Conservation (phyloP, 64 coral and sea anemone genomes). For the Pachyseris speciosa region DNA sequence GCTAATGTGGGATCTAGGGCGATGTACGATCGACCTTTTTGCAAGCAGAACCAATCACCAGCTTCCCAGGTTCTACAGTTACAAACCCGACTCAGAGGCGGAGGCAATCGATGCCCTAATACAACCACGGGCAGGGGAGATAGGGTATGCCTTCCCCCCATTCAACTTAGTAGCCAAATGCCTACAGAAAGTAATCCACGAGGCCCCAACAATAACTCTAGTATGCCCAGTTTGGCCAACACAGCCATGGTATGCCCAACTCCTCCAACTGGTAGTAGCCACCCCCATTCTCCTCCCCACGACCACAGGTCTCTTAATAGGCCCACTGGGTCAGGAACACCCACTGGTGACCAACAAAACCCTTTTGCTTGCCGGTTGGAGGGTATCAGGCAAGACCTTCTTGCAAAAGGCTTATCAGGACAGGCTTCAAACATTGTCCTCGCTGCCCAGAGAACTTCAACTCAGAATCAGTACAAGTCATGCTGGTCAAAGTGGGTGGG, state of each 20-base stretch:
- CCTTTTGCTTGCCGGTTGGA: neutral
- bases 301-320: slow-evolving; percentile 3
- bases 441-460: slow-evolving; percentile 15
- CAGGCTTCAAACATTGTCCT: slow-evolving; percentile 6
- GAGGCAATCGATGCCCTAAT: slow-evolving; percentile 40
- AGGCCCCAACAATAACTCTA: neutral
- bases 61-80: slow-evolving; percentile 20
- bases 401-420: slow-evolving; percentile 10
- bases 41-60: slow-evolving; percentile 38
- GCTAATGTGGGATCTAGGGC: neutral
- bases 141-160: slow-evolving; percentile 52
- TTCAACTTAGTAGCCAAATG: slow-evolving; percentile 34
- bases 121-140: neutral
- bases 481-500: slow-evolving; percentile 29
- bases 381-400: neutral
- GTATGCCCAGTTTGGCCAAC: slow-evolving; percentile 45
- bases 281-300: slow-evolving; percentile 12
- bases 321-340: slow-evolving; percentile 5
- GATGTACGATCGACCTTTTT: slow-evolving; percentile 46
- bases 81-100: slow-evolving; percentile 51
- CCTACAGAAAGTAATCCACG: slow-evolving; percentile 9
- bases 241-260: slow-evolving; percentile 39
- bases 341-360: neutral
- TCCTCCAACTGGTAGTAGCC: slow-evolving; percentile 1
- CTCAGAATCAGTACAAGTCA: slow-evolving; percentile 42